Percentiles rank a stretch among this genome's conserved stretches.
phyloP scores from a whole-genome alignment of 2,797 vertebrate genomes.

The Clangula hyemalis region DNA sequence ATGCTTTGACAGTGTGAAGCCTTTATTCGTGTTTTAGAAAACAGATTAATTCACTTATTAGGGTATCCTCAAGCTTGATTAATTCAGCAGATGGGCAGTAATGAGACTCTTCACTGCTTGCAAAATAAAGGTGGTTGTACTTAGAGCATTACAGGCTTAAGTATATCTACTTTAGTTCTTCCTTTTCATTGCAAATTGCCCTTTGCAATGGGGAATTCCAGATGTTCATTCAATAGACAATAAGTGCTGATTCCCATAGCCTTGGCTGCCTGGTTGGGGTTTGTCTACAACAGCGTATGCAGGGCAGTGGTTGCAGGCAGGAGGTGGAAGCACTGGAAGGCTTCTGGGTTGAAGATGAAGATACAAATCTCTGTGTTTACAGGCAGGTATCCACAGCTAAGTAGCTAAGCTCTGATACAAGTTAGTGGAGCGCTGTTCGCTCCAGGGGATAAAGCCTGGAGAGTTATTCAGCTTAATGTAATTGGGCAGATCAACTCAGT shows the following conservation, averaged over 20 bases:
- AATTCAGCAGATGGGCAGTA: slow-evolving; percentile 46
- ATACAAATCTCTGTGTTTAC: neutral
- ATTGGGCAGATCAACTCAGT: neutral
- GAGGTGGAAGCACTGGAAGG: neutral
- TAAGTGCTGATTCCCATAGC: neutral
- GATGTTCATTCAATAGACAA: neutral
- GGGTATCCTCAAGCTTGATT: slow-evolving; percentile 37
- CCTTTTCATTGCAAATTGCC: neutral
- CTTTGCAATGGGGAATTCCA: neutral
- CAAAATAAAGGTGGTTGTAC: neutral
- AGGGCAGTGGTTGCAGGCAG: neutral
- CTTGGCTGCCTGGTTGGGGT: neutral
- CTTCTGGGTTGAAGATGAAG: neutral
- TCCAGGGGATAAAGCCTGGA: neutral
- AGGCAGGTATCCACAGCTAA: neutral
- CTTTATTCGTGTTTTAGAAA: slow-evolving; percentile 46
- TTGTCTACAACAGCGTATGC: neutral
- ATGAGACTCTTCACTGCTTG: slow-evolving; percentile 6
- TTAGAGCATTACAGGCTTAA: neutral
- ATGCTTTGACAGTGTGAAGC: slow-evolving; percentile 18
- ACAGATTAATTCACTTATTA: slow-evolving; percentile 46
- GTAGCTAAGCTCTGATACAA: neutral
- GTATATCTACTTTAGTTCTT: neutral
- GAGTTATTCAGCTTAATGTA: neutral
- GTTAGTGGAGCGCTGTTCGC: neutral